These are phyloP conservation scores for Tenrec ecaudatus DNA, from an alignment of 2,113 vertebrate genomes.

Conservation along the genomic window DNA sequence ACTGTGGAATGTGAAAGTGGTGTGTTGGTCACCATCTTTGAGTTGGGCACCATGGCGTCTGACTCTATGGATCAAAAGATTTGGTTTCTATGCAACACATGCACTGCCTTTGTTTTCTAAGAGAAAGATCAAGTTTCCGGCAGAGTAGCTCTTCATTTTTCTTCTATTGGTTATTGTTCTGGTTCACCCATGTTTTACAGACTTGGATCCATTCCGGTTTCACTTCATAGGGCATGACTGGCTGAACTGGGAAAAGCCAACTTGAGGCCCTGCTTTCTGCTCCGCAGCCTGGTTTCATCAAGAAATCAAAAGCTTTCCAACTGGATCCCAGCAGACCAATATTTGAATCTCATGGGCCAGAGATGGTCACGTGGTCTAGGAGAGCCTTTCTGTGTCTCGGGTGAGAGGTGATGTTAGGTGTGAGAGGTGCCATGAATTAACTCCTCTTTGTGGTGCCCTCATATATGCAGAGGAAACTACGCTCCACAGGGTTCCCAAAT, in stretches of 20 bases:
- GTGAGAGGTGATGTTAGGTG: neutral
- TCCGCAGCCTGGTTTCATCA: slow-evolving; percentile 6
- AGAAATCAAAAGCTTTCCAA: slow-evolving; percentile 6
- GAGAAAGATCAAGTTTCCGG: no score
- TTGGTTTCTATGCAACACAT: no score
- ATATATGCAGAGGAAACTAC: neutral
- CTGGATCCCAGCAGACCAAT: neutral
- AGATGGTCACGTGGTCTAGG: neutral
- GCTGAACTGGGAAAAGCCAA: neutral
- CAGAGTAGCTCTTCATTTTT: no score
- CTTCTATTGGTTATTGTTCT: no score
- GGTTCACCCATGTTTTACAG: no score
- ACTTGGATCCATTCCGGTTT: neutral
- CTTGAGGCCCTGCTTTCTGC: neutral
- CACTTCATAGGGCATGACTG: neutral
- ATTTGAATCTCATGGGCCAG: neutral
- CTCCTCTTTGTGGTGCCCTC: neutral
- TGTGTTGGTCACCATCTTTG: no score
- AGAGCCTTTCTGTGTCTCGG: neutral
- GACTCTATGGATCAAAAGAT: no score
- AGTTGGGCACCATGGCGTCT: no score
- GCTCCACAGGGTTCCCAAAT: neutral
- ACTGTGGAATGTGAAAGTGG: no score
- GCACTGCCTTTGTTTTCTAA: no score
- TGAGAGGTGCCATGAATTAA: neutral